These are phyloP conservation scores for Sesamia nonagrioides DNA, from an alignment of 1,140 invertebrate species.

Conservation along the genomic window DNA sequence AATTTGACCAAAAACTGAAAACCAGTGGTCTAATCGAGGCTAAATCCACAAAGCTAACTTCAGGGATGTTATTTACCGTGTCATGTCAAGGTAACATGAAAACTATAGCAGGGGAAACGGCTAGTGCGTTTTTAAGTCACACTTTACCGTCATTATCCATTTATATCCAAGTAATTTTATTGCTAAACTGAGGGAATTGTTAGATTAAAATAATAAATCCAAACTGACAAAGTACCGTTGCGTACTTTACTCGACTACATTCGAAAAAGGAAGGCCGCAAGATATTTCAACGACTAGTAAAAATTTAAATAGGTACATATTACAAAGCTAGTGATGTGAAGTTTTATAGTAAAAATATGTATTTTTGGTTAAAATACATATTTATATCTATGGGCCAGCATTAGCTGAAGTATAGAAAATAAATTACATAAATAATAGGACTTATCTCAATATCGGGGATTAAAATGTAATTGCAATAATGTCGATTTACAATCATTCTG, in stretches of 20 bases:
- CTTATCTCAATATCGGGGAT: conserved; percentile 5
- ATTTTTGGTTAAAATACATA: no score
- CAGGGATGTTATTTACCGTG: background rate
- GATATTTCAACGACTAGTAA: no score
- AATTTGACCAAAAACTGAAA: background rate
- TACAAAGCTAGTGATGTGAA: no score
- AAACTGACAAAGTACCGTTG: background rate
- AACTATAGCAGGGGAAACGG: conserved; percentile 1
- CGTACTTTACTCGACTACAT: background rate
- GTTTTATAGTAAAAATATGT: no score
- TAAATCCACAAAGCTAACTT: background rate
- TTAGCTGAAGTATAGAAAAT: no score
- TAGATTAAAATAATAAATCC: background rate
- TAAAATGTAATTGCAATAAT: conserved; percentile 15
- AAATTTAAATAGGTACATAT: no score
- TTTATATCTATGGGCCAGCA: no score
- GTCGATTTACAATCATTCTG: background rate
- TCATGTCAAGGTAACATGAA: conserved; percentile 18
- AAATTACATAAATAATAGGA: background rate
- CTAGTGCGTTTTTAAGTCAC: conserved; percentile 25
- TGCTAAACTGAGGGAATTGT: background rate
- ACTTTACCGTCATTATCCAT: conserved; percentile 9
- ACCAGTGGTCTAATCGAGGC: background rate
- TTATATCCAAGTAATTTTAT: conserved; percentile 9
- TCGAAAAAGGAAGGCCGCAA: no score